These are phyloP conservation scores for Vidua macroura DNA, from an alignment of 2,113 vertebrate genomes.

Conservation along the genomic window DNA sequence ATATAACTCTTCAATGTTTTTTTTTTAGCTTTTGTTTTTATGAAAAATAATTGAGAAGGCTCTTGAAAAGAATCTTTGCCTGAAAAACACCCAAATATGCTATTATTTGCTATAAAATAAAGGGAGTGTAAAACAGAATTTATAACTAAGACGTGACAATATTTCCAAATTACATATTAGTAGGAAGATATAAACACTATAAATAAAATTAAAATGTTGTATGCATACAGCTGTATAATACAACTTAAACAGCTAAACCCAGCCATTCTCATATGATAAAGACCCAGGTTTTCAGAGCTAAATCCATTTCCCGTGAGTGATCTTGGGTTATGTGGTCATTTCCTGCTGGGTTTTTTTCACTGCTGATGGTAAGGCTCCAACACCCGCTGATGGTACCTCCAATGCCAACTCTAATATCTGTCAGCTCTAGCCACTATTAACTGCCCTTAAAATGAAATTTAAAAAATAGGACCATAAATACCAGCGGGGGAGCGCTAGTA, in stretches of 20 bases:
- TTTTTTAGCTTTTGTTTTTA: not conserved
- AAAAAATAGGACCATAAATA: not conserved
- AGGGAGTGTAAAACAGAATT: not conserved
- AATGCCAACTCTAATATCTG: not conserved
- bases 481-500: not conserved
- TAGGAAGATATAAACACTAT: not conserved
- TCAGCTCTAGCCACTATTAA: not conserved
- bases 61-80: not conserved
- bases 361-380: not conserved
- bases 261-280: not conserved
- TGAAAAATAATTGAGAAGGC: not conserved
- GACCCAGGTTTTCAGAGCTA: not conserved
- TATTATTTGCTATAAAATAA: not conserved
- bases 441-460: not conserved
- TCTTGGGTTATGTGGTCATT: not conserved
- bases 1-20: not conserved
- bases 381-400: not conserved
- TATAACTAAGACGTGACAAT: not conserved
- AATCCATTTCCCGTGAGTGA: not conserved
- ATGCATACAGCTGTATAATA: not conserved
- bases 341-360: not conserved
- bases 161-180: not conserved
- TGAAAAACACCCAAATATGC: not conserved
- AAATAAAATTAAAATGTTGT: not conserved
- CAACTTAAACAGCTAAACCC: not conserved